phyloP scores from a whole-genome alignment of 2,113 vertebrate species.

The Saccopteryx bilineata region DNA sequence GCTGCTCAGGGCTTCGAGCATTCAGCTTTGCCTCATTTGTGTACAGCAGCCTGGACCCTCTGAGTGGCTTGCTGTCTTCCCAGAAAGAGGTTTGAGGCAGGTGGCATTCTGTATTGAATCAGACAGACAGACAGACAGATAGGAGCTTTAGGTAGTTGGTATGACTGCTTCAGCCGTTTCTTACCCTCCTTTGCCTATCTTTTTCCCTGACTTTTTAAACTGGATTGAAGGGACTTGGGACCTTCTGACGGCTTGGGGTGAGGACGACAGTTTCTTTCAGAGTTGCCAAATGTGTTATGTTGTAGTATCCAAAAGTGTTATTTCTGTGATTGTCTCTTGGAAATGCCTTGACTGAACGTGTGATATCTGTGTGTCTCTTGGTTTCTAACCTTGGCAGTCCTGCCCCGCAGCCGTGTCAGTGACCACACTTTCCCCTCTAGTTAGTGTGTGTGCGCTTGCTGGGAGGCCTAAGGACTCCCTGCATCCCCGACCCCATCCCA shows the following conservation, averaged over 20 bases:
- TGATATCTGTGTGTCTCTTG: constrained; percentile 72
- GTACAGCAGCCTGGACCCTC: constrained; percentile 58
- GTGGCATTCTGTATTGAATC: constrained; percentile 52
- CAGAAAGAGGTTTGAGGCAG: constrained; percentile 62
- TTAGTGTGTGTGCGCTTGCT: not conserved
- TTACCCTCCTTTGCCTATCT: not conserved
- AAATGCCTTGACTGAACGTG: constrained; percentile 86
- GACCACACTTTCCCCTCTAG: constrained; percentile 56
- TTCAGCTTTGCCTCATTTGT: constrained; percentile 80
- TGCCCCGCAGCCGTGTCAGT: constrained; percentile 46
- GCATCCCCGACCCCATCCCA: not conserved
- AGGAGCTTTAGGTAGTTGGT: not conserved
- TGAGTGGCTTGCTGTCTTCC: constrained; percentile 12
- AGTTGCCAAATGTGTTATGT: constrained; percentile 59
- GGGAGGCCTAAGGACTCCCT: not conserved
- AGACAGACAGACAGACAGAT: not conserved
- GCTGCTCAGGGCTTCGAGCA: not conserved
- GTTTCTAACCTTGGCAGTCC: constrained; percentile 79
- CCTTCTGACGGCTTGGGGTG: not conserved
- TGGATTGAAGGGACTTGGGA: constrained; percentile 36
- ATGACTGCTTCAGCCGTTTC: constrained; percentile 44
- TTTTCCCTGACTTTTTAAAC: constrained; percentile 39
- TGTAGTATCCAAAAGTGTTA: constrained; percentile 82
- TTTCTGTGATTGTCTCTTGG: constrained; percentile 82
- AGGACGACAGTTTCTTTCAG: constrained; percentile 19